Evolutionary conservation across 1,140 invertebrate species (phyloP).

Genomic region (Polypedilum vanderplanki): DNA sequence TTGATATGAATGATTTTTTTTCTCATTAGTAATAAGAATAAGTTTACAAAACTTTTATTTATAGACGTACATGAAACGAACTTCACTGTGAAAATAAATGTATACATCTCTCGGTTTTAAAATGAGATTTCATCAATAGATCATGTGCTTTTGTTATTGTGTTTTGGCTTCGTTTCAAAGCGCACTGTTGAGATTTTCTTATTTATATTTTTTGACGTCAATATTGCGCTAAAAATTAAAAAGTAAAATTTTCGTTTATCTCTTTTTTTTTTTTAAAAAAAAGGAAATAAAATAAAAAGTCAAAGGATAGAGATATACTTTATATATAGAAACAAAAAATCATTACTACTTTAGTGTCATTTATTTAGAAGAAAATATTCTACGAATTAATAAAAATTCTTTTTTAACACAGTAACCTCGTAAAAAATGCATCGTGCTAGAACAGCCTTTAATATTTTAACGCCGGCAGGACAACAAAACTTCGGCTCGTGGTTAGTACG

Average conservation of each 20-base stretch:
- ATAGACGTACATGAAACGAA: constrained; percentile 18
- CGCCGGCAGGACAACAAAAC: constrained; percentile 57
- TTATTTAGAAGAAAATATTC: too few relatives aligned
- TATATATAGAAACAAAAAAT: too few relatives aligned
- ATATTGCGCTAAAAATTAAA: background rate
- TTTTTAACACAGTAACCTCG: background rate
- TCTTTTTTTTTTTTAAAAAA: too few relatives aligned
- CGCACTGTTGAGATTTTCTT: too few relatives aligned
- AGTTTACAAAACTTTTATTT: background rate
- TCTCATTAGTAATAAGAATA: too few relatives aligned
- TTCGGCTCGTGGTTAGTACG: constrained; percentile 64
- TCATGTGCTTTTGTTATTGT: background rate
- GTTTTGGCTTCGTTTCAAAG: background rate
- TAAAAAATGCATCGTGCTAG: constrained; percentile 64
- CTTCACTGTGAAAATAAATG: background rate
- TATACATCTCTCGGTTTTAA: background rate
- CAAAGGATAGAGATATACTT: too few relatives aligned
- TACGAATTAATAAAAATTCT: background rate
- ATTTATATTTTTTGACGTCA: too few relatives aligned
- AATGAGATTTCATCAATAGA: background rate
- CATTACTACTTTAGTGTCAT: too few relatives aligned
- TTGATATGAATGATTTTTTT: background rate
- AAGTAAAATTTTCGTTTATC: background rate
- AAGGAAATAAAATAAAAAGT: too few relatives aligned
- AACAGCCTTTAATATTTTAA: constrained; percentile 54